Evolutionary conservation across 2,113 vertebrate species (phyloP).

Genomic region (Strix aluco): DNA sequence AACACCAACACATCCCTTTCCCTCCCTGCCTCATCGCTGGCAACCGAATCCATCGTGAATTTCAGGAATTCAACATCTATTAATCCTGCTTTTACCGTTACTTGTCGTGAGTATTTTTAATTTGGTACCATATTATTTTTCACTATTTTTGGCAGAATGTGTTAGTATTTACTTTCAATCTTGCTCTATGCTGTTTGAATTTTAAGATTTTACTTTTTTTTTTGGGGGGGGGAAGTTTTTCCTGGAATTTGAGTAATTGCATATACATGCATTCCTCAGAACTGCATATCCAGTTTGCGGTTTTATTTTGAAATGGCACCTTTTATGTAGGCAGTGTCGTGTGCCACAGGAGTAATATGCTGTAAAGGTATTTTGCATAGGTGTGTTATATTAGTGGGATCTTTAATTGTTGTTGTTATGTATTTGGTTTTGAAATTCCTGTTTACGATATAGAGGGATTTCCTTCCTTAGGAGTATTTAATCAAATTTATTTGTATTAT

Average conservation of each 20-base stretch:
- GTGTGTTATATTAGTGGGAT: accelerated
- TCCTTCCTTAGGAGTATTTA: accelerated
- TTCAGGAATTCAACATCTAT: too few species aligned
- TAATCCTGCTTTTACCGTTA: too few species aligned
- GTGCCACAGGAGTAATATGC: accelerated
- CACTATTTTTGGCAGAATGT: too few species aligned
- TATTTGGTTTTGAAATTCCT: not conserved
- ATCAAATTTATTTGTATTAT: not conserved
- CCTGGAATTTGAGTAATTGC: not conserved
- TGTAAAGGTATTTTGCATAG: accelerated
- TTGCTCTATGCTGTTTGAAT: not conserved
- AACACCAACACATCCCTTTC: not conserved
- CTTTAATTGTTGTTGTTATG: not conserved
- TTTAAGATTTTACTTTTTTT: not conserved
- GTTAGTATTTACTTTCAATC: too few species aligned
- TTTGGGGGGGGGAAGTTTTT: not conserved
- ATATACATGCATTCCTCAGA: too few species aligned
- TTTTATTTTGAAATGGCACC: too few species aligned
- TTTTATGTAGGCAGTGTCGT: accelerated
- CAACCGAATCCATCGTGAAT: too few species aligned
- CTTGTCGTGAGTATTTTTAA: not conserved
- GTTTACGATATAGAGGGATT: too few species aligned
- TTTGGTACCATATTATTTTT: too few species aligned
- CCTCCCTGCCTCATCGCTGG: not conserved
- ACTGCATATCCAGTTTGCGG: too few species aligned